These are phyloP conservation scores for Mellivora capensis DNA, from an alignment of 2,113 vertebrate genomes.

Conservation along the genomic window DNA sequence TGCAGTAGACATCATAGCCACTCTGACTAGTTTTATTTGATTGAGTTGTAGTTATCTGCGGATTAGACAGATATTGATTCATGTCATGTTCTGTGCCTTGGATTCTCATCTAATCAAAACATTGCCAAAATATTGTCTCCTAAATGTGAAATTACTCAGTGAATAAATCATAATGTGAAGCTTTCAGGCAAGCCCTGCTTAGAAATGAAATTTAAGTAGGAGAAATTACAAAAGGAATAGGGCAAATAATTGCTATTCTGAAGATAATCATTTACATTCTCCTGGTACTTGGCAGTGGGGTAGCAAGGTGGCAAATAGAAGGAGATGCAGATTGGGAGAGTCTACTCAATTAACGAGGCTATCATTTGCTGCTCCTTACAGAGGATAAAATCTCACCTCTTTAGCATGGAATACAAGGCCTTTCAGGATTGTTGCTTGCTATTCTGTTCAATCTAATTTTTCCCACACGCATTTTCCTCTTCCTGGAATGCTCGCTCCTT, in stretches of 20 bases:
- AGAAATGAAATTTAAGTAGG: constrained; percentile 66
- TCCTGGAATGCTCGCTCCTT: neutral
- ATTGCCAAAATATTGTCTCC: constrained; percentile 59
- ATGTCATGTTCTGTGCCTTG: constrained; percentile 33
- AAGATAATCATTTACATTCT: constrained; percentile 11
- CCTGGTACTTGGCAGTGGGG: neutral
- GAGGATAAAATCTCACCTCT: neutral
- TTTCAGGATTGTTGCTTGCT: neutral
- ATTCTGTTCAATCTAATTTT: neutral
- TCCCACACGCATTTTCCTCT: neutral
- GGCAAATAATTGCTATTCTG: neutral
- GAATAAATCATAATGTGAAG: constrained; percentile 67
- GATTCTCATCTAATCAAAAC: constrained; percentile 71
- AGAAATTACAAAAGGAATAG: constrained; percentile 35
- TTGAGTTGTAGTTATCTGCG: constrained; percentile 59
- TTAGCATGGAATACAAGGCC: neutral
- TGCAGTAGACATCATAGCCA: neutral
- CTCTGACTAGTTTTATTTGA: constrained; percentile 16
- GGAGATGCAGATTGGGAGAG: neutral
- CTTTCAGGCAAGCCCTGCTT: constrained; percentile 62
- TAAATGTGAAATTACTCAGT: constrained; percentile 65
- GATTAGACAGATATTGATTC: constrained; percentile 61
- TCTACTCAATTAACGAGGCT: neutral
- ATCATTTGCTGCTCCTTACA: neutral
- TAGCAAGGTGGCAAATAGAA: neutral